Conservation (phyloP, 2,113 vertebrate genomes). For the Ophthalmolycus amberensis region DNA sequence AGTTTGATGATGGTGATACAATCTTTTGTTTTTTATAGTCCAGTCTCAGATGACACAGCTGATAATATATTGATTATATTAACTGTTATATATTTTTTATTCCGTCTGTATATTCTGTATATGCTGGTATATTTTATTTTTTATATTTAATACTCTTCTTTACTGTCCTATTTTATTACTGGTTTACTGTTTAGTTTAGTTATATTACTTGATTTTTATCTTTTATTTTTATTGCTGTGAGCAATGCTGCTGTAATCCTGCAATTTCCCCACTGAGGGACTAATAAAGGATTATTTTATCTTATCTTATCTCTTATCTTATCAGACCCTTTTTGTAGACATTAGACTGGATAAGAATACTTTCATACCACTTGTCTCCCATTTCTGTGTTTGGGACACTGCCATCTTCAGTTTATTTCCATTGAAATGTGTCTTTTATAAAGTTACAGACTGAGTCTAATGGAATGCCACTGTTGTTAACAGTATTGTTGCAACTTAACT, state of each 20-base stretch:
- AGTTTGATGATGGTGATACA: neutral
- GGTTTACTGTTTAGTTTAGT: too few relatives aligned
- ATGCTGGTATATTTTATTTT: too few relatives aligned
- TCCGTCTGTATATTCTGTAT: too few relatives aligned
- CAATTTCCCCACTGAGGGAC: too few relatives aligned
- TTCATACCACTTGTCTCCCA: neutral
- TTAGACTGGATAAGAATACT: neutral
- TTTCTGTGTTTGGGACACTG: slow-evolving; percentile 1
- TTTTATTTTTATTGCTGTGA: too few relatives aligned
- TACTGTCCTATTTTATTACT: too few relatives aligned
- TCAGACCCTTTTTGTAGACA: neutral
- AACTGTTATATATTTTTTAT: too few relatives aligned
- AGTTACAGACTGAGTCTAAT: neutral
- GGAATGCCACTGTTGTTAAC: neutral
- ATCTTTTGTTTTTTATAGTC: neutral
- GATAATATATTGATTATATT: neutral
- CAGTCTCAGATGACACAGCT: neutral
- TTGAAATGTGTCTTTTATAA: neutral
- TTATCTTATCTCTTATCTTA: too few relatives aligned
- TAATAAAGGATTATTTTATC: too few relatives aligned
- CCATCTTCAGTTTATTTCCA: neutral
- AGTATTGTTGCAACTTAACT: neutral
- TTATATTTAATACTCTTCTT: too few relatives aligned
- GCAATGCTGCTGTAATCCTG: too few relatives aligned
- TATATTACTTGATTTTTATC: too few relatives aligned